Evolutionary conservation across 1,140 invertebrate genomes (phyloP).

Genomic region (Phymorhynchus buccinoides): DNA sequence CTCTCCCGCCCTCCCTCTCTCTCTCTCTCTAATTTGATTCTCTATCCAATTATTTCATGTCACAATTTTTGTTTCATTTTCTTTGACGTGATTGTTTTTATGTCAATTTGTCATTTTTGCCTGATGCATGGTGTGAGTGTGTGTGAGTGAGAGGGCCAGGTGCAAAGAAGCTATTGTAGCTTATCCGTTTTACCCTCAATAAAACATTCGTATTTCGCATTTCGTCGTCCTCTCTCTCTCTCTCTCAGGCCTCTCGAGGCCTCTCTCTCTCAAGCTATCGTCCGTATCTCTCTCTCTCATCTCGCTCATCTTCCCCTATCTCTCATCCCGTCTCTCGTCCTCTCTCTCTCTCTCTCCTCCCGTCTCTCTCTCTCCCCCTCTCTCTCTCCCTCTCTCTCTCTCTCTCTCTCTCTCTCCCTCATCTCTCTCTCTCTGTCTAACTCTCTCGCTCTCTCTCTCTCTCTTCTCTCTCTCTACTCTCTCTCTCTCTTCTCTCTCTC

Average conservation of each 20-base stretch:
- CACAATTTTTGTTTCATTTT: too few species aligned
- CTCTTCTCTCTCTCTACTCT: too few species aligned
- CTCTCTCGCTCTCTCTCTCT: too few species aligned
- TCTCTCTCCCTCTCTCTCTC: neutral
- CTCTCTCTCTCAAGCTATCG: neutral
- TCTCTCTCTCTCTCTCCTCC: neutral
- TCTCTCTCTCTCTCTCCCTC: constrained; percentile 2
- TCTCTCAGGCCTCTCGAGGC: neutral
- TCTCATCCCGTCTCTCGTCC: neutral
- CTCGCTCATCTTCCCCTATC: neutral
- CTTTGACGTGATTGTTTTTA: too few species aligned
- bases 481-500: too few species aligned
- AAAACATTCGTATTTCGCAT: too few species aligned
- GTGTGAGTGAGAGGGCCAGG: too few species aligned
- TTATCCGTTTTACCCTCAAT: too few species aligned
- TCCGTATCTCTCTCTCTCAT: neutral
- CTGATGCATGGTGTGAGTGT: too few species aligned
- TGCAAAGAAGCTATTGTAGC: too few species aligned
- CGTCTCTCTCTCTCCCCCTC: neutral
- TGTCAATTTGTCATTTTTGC: too few species aligned
- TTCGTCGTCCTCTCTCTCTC: constrained; percentile 23
- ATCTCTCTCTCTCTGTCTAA: neutral
- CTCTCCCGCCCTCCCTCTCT: neutral
- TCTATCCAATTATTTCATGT: too few species aligned
- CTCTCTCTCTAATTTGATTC: neutral